phyloP scores from a whole-genome alignment of 2,888 invertebrate genomes.

The Pseudoips prasinana region DNA sequence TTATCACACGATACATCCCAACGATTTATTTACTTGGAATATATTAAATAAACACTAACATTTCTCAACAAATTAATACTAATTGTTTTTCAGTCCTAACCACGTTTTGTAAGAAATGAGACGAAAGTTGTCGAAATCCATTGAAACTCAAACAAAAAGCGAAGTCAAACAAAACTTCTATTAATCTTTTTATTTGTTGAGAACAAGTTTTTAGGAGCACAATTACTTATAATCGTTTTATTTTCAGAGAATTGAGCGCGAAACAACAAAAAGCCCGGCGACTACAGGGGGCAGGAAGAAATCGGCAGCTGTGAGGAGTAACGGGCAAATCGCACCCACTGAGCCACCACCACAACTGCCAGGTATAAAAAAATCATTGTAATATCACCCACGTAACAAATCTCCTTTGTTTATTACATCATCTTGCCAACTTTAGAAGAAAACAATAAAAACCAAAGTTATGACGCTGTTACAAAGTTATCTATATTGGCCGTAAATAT shows the following conservation, averaged over 20 bases:
- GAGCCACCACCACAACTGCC: conserved; percentile 60
- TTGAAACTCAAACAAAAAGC: too few relatives aligned
- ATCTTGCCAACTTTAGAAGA: conserved; percentile 23
- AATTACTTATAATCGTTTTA: conserved; percentile 16
- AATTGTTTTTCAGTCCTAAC: too few relatives aligned
- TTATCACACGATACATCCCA: too few relatives aligned
- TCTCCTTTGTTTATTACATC: conserved; percentile 19
- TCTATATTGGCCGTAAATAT: conserved; percentile 32
- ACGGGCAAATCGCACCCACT: conserved; percentile 63
- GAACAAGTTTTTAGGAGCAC: conserved; percentile 6
- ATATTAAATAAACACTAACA: too few relatives aligned
- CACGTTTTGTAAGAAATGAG: too few relatives aligned
- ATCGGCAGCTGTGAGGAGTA: conserved; percentile 59
- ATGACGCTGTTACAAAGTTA: conserved; percentile 33
- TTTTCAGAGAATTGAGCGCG: conserved; percentile 71
- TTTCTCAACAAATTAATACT: too few relatives aligned
- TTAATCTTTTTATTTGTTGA: too few relatives aligned
- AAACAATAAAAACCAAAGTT: conserved; percentile 35
- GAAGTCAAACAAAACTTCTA: too few relatives aligned
- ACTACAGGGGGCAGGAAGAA: conserved; percentile 72
- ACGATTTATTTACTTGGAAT: too few relatives aligned
- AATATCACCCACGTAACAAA: conserved; percentile 5
- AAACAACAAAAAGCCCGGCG: conserved; percentile 71
- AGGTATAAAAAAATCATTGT: conserved; percentile 40
- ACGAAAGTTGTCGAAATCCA: too few relatives aligned